A percentile compares a stretch with the other conserved stretches of the same genome.
phyloP scores from a whole-genome alignment of 2,888 invertebrate genomes.

The Petrolisthes cinctipes region DNA sequence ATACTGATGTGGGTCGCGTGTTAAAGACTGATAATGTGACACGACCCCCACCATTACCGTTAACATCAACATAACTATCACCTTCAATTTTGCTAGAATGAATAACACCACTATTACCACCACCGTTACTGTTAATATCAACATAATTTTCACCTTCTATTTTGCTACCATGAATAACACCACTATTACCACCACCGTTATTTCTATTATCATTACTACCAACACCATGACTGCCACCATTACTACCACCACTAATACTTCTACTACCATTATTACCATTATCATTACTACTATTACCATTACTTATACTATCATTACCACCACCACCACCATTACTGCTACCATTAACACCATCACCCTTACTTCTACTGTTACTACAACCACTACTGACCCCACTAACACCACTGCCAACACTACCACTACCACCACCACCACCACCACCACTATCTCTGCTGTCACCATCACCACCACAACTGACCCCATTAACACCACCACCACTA shows the following conservation, averaged over 20 bases:
- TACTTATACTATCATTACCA: not conserved
- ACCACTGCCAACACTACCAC: not conserved
- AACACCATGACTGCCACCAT: not conserved
- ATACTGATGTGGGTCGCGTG: too few relatives aligned
- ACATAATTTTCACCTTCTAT: too few relatives aligned
- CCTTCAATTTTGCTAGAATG: too few relatives aligned
- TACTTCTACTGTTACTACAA: too few relatives aligned
- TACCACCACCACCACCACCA: not conserved
- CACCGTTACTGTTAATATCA: too few relatives aligned
- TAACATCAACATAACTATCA: too few relatives aligned
- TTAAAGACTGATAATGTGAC: too few relatives aligned
- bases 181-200: too few relatives aligned
- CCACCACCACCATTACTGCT: not conserved
- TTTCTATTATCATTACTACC: not conserved
- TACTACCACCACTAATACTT: not conserved
- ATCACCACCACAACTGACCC: not conserved
- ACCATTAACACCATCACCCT: not conserved
- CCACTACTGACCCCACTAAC: too few relatives aligned
- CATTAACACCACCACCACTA: not conserved
- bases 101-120: too few relatives aligned
- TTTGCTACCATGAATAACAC: too few relatives aligned
- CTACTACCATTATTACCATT: not conserved
- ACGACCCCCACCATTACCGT: too few relatives aligned
- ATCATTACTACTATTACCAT: not conserved
- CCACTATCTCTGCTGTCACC: not conserved